Evolutionary conservation across 2,888 invertebrate genomes (phyloP).

Genomic region (Trypoxylon attenuatum): DNA sequence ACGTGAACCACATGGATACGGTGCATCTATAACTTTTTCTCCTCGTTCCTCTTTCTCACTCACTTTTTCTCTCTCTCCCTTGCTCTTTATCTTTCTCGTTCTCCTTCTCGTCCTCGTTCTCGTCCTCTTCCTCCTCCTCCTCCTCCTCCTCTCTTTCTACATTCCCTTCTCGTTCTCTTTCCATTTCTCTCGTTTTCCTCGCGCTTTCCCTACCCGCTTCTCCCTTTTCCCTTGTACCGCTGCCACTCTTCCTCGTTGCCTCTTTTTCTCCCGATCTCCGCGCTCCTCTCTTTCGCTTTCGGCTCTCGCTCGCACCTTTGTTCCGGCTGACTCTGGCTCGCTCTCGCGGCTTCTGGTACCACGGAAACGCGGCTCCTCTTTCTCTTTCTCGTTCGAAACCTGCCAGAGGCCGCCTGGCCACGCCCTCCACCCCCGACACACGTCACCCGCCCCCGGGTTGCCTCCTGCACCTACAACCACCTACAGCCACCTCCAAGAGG

Average conservation of each 20-base stretch:
- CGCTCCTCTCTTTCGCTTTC: slow-evolving; percentile 27
- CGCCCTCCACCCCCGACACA: slow-evolving; percentile 63
- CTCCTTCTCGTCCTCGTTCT: slow-evolving; percentile 34
- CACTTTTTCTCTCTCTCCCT: slow-evolving; percentile 41
- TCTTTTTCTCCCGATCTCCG: no score
- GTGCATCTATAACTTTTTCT: slow-evolving; percentile 58
- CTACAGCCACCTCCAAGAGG: no score
- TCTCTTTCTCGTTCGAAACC: slow-evolving; percentile 67
- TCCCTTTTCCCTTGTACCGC: slow-evolving; percentile 24
- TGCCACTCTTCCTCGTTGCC: slow-evolving; percentile 22
- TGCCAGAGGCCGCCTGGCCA: slow-evolving; percentile 68
- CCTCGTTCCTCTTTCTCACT: slow-evolving; percentile 32
- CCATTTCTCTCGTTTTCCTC: slow-evolving; percentile 35
- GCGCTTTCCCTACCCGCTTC: background rate
- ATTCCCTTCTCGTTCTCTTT: slow-evolving; percentile 12
- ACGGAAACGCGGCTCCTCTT: slow-evolving; percentile 62
- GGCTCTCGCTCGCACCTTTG: slow-evolving; percentile 22
- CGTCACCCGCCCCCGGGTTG: slow-evolving; percentile 47
- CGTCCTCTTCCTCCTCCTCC: slow-evolving; percentile 9
- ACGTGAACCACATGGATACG: slow-evolving; percentile 41
- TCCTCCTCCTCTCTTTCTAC: slow-evolving; percentile 7
- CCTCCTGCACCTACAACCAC: slow-evolving; percentile 24
- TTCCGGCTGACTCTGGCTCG: slow-evolving; percentile 41
- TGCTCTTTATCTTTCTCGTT: slow-evolving; percentile 18
- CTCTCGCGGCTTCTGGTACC: slow-evolving; percentile 53